Base-by-base conservation (phyloP, 2,797 vertebrate genomes). In the Cichlasoma orientale region DNA sequence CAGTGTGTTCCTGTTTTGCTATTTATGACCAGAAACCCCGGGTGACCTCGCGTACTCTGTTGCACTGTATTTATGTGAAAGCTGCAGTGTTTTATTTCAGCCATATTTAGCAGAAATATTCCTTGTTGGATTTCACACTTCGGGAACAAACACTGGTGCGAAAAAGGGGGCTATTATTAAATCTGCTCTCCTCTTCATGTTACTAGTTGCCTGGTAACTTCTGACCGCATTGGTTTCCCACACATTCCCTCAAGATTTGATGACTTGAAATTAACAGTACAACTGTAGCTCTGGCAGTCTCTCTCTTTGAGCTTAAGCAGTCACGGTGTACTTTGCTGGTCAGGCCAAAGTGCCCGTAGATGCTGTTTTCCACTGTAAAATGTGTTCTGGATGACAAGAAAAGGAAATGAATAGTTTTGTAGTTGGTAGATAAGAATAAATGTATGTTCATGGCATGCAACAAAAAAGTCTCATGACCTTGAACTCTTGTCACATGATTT, bases 191-290 rank as follows among this genome's bases (percentile, higher is more conserved):
- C 23, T 29, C 55, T 78, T 55, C 56, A 25, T 44, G 25, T 69
- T 5, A 69, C 59, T 75, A 75, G 90, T 92, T 93, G 90, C 91
- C 68, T 90, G 88, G 91, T 90, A 89, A 92, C 92, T 78, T 85
- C 52, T 27, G 44, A 16, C 23, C 0, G 3, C 55, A 56, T 21
- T 12, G 27, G 4, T 54, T 21, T 69, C 52, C 31, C 3, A 50
- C 41, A 7, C 2, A 4, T 19, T 21, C 54, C 41, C 38, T 50
- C 41, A 58, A 19, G 72, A 69, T 71, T 3, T 38, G 66, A 82
- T 13, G 66, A 11, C 8, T 66, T 78, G 54, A 76, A 38, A 69
- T 56, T 63, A 33, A 18, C 55, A 47, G 56, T 21, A 31, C 47
- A 58, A 50, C 53, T 68, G 19, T 59, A 27, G 33, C 61, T 50